Percentiles rank a stretch among this genome's conserved stretches.
Conservation (phyloP, 2,797 vertebrate genomes). For the Crypturellus tataupa region DNA sequence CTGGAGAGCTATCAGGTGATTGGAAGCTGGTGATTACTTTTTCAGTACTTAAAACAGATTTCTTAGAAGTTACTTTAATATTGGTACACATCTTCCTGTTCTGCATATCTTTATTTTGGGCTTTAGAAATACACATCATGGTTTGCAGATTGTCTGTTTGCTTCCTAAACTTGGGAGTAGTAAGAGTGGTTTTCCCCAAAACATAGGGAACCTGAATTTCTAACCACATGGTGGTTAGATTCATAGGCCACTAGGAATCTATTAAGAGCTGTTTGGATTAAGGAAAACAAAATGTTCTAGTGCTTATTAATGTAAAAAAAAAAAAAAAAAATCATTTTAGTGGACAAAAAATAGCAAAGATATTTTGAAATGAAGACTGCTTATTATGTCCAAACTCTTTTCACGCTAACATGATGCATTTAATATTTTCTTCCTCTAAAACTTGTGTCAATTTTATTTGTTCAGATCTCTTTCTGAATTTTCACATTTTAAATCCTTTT, state of each 20-base stretch:
- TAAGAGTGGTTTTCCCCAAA: not conserved
- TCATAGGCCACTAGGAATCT: not conserved
- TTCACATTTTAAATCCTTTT: conserved; percentile 16
- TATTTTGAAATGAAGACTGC: not conserved
- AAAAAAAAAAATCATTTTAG: not conserved
- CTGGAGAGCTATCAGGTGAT: conserved; percentile 34
- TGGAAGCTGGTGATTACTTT: conserved; percentile 23
- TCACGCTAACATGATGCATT: not conserved
- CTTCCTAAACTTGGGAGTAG: not conserved
- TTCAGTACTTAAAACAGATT: conserved; percentile 9
- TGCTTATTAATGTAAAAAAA: not conserved
- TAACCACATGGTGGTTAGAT: not conserved
- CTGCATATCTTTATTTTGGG: not conserved
- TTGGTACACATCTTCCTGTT: not conserved
- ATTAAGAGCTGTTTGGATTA: not conserved
- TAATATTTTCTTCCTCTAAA: not conserved
- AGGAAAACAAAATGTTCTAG: not conserved
- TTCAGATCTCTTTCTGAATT: not conserved
- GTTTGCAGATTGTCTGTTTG: not conserved
- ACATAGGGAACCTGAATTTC: not conserved
- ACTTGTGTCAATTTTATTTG: not conserved
- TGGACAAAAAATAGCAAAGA: not conserved
- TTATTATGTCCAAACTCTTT: not conserved
- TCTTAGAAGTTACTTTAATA: not conserved
- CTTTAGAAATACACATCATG: not conserved